Evolutionary conservation across 2,113 vertebrate genomes (phyloP).

Genomic region (Motacilla tschutschensis): DNA sequence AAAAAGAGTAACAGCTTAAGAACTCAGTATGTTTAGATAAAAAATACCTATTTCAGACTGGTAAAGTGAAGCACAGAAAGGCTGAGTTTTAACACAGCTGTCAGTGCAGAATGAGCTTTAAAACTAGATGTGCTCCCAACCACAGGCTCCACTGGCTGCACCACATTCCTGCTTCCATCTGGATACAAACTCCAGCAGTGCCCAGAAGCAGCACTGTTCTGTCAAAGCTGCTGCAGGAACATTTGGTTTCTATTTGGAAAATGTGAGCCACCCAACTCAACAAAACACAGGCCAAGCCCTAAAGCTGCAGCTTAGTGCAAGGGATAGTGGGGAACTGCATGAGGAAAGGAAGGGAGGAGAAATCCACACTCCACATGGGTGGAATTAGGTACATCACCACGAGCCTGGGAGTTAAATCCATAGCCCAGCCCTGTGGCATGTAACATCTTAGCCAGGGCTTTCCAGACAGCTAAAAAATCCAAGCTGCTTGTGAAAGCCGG

Average conservation of each 20-base stretch:
- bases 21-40: background rate
- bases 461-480: background rate
- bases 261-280: background rate
- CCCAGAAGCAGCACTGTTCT: background rate
- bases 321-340: background rate
- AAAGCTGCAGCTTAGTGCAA: background rate
- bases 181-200: background rate
- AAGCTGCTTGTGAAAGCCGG: background rate
- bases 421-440: background rate
- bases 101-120: background rate
- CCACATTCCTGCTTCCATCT: background rate
- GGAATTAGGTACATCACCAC: background rate
- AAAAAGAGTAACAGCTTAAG: background rate
- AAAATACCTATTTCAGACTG: background rate
- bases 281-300: background rate
- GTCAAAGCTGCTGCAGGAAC: background rate
- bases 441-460: background rate
- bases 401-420: background rate
- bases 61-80: background rate
- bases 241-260: constrained; percentile 4
- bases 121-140: background rate
- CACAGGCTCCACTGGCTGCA: background rate
- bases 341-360: background rate
- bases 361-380: background rate
- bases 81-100: background rate